Percentiles rank a stretch among this genome's conserved stretches.
Conservation (phyloP, 1,140 invertebrate genomes). For the Mizuhopecten yessoensis region DNA sequence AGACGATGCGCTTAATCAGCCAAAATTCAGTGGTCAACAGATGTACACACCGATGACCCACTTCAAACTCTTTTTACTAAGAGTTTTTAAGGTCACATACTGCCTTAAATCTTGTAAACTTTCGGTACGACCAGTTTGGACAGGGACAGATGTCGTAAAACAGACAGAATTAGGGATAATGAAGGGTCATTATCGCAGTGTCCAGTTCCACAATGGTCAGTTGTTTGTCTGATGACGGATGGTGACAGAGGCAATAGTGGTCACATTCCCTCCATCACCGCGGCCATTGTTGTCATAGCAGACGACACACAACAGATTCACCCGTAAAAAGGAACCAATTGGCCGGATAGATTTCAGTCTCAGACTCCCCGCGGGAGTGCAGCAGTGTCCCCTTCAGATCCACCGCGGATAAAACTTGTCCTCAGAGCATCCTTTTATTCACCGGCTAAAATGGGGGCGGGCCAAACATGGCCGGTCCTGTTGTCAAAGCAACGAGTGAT, state of each 20-base stretch:
- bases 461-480: not conserved
- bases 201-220: constrained; percentile 37
- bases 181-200: constrained; percentile 31
- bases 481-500: constrained; percentile 18
- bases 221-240: constrained; percentile 21
- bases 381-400: not conserved
- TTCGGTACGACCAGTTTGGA: not conserved
- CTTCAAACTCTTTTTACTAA: not conserved
- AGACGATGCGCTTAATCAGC: not conserved
- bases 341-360: constrained; percentile 24
- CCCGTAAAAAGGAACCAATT: not conserved
- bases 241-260: constrained; percentile 24
- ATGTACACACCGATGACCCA: not conserved
- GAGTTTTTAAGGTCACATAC: not conserved
- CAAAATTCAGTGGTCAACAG: not conserved
- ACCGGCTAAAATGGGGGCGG: not conserved
- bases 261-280: constrained; percentile 5
- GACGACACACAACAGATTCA: constrained; percentile 32
- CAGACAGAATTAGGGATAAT: constrained; percentile 34
- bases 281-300: not conserved
- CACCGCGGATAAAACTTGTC: constrained; percentile 26
- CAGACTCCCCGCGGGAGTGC: not conserved
- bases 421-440: not conserved
- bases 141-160: constrained; percentile 24
- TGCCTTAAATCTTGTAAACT: constrained; percentile 6